A percentile compares a stretch with the other conserved stretches of the same genome.
Evolutionary conservation across 2,888 invertebrate genomes (phyloP).

Genomic region (Epinotia brunnichana): DNA sequence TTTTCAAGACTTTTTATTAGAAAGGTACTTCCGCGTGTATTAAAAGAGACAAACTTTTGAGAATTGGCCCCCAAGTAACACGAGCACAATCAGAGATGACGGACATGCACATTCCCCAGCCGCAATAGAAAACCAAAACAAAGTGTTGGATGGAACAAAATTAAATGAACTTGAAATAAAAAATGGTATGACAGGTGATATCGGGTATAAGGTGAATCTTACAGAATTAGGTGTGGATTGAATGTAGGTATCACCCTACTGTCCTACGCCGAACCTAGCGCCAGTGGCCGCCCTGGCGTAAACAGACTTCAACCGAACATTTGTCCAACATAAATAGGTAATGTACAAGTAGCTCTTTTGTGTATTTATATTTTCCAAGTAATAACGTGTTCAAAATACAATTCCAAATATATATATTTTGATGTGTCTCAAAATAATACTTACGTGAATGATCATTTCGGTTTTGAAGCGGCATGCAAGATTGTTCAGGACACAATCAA

Average conservation of each 20-base stretch:
- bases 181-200: conserved; percentile 73
- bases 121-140: conserved; percentile 75
- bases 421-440: conserved; percentile 86
- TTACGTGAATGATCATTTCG: conserved; percentile 89
- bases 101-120: conserved; percentile 83
- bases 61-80: conserved; percentile 41
- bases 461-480: conserved; percentile 90
- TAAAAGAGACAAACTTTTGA: too few relatives aligned
- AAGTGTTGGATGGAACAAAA: conserved; percentile 77
- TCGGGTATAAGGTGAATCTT: conserved; percentile 68
- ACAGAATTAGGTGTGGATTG: conserved; percentile 50
- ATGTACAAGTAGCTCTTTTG: conserved; percentile 30
- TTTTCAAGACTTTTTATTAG: too few relatives aligned
- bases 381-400: conserved; percentile 50
- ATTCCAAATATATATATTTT: conserved; percentile 59
- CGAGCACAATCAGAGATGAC: conserved; percentile 60
- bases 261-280: conserved; percentile 48
- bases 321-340: conserved; percentile 31
- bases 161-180: conserved; percentile 62
- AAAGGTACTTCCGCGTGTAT: too few relatives aligned
- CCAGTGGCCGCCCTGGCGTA: conserved; percentile 30
- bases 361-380: conserved; percentile 46
- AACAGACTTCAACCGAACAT: conserved; percentile 23
- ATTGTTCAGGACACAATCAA: conserved; percentile 91
- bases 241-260: conserved; percentile 52